Base-by-base conservation (phyloP, 2,888 invertebrate genomes). In the Diplazon laetatorius region DNA sequence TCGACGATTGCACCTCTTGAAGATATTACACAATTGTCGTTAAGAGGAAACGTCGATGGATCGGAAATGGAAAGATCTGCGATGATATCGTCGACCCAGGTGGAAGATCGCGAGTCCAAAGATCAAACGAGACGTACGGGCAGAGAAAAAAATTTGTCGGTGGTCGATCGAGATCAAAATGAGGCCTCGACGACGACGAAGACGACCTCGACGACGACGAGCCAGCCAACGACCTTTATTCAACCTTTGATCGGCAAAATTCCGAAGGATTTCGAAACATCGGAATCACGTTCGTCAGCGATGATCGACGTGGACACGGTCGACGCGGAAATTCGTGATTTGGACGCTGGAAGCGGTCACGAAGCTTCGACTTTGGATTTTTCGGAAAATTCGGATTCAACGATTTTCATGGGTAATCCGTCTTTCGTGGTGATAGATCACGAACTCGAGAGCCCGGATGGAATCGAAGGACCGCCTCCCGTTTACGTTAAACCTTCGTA, bases 401-500 rank as follows among this genome's bases (percentile, higher is more conserved):
- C 76, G 2, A 18, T 46, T 37, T 77, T 82, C 30, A 74, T 81
- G 8, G 78, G 78, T 16, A 86, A 87, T 55, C 85, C 87, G 1
- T 81, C 86, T 0, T 90, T 90, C 57, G 81, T 87, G 1, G 84
- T 86, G n/a, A 86, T 89, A 2, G 86, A 86, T 71, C 88, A 90
- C 59, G 89, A 90, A 30, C 71, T 90, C 2, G 88, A 88, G 25
- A 85, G 85, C 3, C 89, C 90, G 0, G 88, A 89, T 1, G 89
- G 89, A 12, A 69, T 90, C 4, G 90, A 90, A 63, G 90, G 89
- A 2, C 89, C 88, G 4, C 78, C 87, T 2, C 86, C 87, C 0
- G 88, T 88, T 66, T 90, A 88, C 65, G 85, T 87, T 2, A 88
- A 89, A 66, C 87, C 89, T 0, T 82, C 83, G 20, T 81, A 69